Evolutionary conservation across 2,113 vertebrate species (phyloP).

Genomic region (Corvus hawaiiensis): DNA sequence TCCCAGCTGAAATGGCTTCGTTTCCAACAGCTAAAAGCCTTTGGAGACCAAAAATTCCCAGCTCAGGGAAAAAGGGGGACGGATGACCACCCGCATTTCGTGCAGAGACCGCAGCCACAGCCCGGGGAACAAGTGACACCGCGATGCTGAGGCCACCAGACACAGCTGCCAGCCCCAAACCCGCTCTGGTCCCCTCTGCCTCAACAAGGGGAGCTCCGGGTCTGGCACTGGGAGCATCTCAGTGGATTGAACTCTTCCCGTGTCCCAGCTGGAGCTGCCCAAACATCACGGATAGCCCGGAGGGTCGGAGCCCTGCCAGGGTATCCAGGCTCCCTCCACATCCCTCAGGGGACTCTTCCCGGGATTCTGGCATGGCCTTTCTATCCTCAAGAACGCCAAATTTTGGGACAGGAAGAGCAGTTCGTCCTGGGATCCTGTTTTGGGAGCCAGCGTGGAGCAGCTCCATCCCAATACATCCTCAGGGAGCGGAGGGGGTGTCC

Average conservation of each 20-base stretch:
- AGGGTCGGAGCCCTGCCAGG: neutral
- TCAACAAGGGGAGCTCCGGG: accelerated
- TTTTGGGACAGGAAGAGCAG: neutral
- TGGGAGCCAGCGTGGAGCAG: neutral
- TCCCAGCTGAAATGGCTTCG: neutral
- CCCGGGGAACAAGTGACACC: neutral
- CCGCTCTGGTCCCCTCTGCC: accelerated
- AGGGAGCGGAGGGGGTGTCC: accelerated
- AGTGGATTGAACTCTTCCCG: accelerated
- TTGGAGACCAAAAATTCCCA: neutral
- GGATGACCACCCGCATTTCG: accelerated
- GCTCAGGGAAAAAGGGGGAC: accelerated
- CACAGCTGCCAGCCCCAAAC: neutral
- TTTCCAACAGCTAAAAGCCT: neutral
- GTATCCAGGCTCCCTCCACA: neutral
- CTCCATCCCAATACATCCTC: accelerated
- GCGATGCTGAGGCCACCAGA: accelerated
- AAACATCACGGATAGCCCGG: accelerated
- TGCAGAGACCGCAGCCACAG: accelerated
- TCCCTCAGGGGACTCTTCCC: neutral
- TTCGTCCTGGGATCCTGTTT: neutral
- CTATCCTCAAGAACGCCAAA: neutral
- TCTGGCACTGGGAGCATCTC: neutral
- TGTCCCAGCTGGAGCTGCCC: neutral
- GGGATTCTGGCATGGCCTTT: accelerated